Percentiles rank a stretch among this genome's conserved stretches.
phyloP scores from a whole-genome alignment of 1,140 invertebrate genomes.

The Monomorium pharaonis region DNA sequence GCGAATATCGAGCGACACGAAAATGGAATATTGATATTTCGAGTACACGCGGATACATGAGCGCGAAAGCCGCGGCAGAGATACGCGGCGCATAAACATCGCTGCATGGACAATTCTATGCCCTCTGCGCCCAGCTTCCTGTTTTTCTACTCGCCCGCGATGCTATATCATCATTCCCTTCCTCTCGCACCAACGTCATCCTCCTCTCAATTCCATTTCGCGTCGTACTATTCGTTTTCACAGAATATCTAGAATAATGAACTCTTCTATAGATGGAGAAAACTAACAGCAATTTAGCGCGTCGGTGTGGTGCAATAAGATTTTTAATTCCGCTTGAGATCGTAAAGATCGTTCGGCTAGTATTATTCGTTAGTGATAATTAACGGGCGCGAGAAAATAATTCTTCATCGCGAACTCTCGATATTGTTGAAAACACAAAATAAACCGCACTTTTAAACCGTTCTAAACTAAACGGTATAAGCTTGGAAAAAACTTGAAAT shows the following conservation, averaged over 20 bases:
- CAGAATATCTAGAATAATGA: slow-evolving; percentile 28
- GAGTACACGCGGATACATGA: slow-evolving; percentile 34
- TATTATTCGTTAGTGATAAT: not conserved
- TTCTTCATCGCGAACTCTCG: not conserved
- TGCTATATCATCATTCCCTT: slow-evolving; percentile 1
- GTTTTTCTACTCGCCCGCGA: slow-evolving; percentile 41
- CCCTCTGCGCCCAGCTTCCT: slow-evolving; percentile 22
- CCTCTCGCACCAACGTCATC: not conserved
- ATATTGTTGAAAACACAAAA: not conserved
- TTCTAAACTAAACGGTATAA: not conserved
- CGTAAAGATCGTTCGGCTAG: not conserved
- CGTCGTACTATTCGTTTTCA: slow-evolving; percentile 12
- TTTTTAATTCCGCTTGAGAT: not conserved
- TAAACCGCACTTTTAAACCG: not conserved
- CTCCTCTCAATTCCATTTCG: slow-evolving; percentile 31
- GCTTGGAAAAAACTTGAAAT: not conserved
- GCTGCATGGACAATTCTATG: slow-evolving; percentile 41
- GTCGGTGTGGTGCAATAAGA: not conserved
- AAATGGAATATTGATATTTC: slow-evolving; percentile 65
- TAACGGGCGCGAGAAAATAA: not conserved
- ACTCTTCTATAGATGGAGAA: not conserved
- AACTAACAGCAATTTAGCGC: slow-evolving; percentile 27
- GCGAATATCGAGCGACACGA: slow-evolving; percentile 54
- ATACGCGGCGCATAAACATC: slow-evolving; percentile 50
- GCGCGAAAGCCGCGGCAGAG: slow-evolving; percentile 22